Evolutionary conservation across 2,888 invertebrate genomes (phyloP), one percentile per base, ranked within the genome.

Genomic region (Argyra leucocephala): DNA sequence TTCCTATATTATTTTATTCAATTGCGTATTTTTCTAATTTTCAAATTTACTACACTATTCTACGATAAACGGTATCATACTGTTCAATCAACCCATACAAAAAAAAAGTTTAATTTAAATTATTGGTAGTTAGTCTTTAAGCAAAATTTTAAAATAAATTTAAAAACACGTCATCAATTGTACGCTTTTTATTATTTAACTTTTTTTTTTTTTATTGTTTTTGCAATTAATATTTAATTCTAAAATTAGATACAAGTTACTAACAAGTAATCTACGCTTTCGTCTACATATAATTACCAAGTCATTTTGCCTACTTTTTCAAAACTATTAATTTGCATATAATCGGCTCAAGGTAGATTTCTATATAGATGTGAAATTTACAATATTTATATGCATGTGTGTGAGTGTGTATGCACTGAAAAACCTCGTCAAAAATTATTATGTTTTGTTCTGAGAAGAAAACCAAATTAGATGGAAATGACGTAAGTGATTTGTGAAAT

Each of bases 341-440:
- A 48, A 48, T 48, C 48, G 48, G 48, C 18, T 48, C 48, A 48
- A 48, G 48, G 48, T 48, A 48, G 48, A 48, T 48, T 48, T 37
- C 3, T n/a, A n/a, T n/a, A n/a, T n/a, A n/a, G n/a, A n/a, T n/a
- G n/a, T n/a, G n/a, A n/a, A n/a, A n/a, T n/a, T n/a, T n/a, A n/a
- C n/a, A 18, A 48, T n/a, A n/a, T 48, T 2, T 48, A 48, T 18
- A 48, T 48, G 48, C 18, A n/a, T 48, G 5, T 15, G 18, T 7
- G 10, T 31, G 31, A 31, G 6, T 31, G 31, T 37, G 26, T 26
- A 26, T 26, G 26, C 26, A 26, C 9, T 26, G 9, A 9, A n/a
- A n/a, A n/a, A n/a, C n/a, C n/a, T n/a, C n/a, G n/a, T n/a, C n/a
- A n/a, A n/a, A n/a, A n/a, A n/a, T n/a, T n/a, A n/a, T n/a, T n/a